Base-by-base conservation (phyloP, 2,113 vertebrate genomes). In the Garra rufa region DNA sequence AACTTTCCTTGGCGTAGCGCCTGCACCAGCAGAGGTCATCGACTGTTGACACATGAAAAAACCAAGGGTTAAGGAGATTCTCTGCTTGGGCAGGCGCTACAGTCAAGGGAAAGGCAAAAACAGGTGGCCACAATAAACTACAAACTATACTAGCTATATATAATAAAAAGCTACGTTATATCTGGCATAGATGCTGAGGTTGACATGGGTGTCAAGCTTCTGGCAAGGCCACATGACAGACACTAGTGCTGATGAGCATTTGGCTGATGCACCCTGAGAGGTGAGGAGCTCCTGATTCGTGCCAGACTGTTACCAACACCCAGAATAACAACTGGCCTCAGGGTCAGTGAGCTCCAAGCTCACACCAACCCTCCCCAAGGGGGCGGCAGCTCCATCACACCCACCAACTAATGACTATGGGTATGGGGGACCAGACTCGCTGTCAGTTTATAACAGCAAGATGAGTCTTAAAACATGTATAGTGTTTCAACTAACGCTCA, bases 41-140 rank as follows among this genome's bases (percentile, higher is more conserved):
- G 90, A 91, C 90, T 90, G 89, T 90, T 90, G 87, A 90, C 90
- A 91, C 90, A 91, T 90, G 88, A 90, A 90, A 88, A 91, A 90
- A 89, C 76, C 85, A 88, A 89, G 87, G 86, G 90, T 90, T 89
- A 90, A 90, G 88, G 82, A 83, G 90, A 84, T 83, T 86, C 89
- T 91, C 90, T 90, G 90, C 89, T 88, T 24, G 88, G 89, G 89
- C 86, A 89, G 88, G 90, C 88, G 89, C 90, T 87, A 89, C 84
- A 88, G 82, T 88, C 85, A 83, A 87, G 89, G 67, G 85, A 77
- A 84, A 57, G 73, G 44, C 65, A 85, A 76, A 87, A 84, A 85
- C 65, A 81, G 76, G 24, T 50, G 17, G 63, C 9, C 48, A 52
- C 9, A 63, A 28, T 3, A 6, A 7, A 76, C 14, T 61, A 78